A percentile compares a stretch with the other conserved stretches of the same genome.
Evolutionary conservation across 2,797 vertebrate genomes (phyloP).

Genomic region (Hoplostethus mediterraneus): DNA sequence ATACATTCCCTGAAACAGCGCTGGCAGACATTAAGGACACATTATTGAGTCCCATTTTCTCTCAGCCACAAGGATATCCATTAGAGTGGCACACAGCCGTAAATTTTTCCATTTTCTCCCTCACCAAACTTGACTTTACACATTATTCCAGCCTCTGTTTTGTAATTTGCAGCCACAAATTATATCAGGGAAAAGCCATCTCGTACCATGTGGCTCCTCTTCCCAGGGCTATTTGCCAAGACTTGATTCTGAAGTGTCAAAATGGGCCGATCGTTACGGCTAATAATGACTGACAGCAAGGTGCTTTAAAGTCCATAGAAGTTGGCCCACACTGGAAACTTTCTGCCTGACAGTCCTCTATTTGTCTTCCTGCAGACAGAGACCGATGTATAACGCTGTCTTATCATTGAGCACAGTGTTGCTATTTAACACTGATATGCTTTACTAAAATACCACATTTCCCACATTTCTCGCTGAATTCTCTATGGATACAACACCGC

Average conservation of each 20-base stretch:
- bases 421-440: not conserved
- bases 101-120: slow-evolving; percentile 91
- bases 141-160: slow-evolving; percentile 89
- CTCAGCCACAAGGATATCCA: slow-evolving; percentile 87
- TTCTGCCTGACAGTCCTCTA: slow-evolving; percentile 35
- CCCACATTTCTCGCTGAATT: not conserved
- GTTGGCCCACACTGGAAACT: slow-evolving; percentile 74
- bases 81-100: slow-evolving; percentile 89
- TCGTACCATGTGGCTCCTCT: slow-evolving; percentile 83
- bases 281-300: slow-evolving; percentile 86
- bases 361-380: slow-evolving; percentile 28
- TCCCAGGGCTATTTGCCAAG: slow-evolving; percentile 83
- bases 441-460: not conserved
- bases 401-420: not conserved
- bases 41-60: slow-evolving; percentile 85
- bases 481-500: not conserved
- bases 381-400: not conserved
- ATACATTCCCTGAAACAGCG: slow-evolving; percentile 90
- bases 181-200: slow-evolving; percentile 87
- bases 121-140: slow-evolving; percentile 89
- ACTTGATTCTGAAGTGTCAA: slow-evolving; percentile 88
- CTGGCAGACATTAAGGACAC: slow-evolving; percentile 87
- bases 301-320: slow-evolving; percentile 82
- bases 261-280: slow-evolving; percentile 85
- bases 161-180: slow-evolving; percentile 88